These are phyloP conservation scores for Spheniscus humboldti DNA, from an alignment of 2,797 vertebrate genomes.

Conservation along the genomic window DNA sequence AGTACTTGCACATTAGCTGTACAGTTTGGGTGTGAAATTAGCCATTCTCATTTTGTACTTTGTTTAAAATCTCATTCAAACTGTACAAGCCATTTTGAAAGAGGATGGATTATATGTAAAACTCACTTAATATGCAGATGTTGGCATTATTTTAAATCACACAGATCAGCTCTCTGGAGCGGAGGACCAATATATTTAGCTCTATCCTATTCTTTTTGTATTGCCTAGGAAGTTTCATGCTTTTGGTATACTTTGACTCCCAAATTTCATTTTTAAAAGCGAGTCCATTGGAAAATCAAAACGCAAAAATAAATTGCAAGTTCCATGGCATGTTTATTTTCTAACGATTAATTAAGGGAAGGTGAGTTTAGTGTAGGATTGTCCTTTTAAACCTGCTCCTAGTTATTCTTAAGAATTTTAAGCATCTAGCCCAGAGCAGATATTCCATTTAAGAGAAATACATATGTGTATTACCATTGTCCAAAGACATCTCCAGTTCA, in stretches of 20 bases:
- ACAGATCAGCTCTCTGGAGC: background rate
- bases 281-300: background rate
- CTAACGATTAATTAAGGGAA: background rate
- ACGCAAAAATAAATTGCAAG: background rate
- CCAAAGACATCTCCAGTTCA: slow-evolving; percentile 55
- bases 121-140: background rate
- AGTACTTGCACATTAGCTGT: background rate
- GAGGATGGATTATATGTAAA: background rate
- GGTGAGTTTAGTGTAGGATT: slow-evolving; percentile 12
- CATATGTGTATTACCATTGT: slow-evolving; percentile 28
- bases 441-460: slow-evolving; percentile 46
- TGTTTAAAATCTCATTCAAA: slow-evolving; percentile 34
- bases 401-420: slow-evolving; percentile 57
- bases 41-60: background rate
- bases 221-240: background rate
- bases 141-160: background rate
- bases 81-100: background rate
- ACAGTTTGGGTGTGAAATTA: background rate
- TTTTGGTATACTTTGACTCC: background rate
- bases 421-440: slow-evolving; percentile 37
- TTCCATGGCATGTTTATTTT: background rate
- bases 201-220: background rate
- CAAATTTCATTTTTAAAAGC: background rate
- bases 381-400: slow-evolving; percentile 40
- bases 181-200: background rate